Conservation (phyloP, 2,888 invertebrate species). For the Drosophila ezoana region DNA sequence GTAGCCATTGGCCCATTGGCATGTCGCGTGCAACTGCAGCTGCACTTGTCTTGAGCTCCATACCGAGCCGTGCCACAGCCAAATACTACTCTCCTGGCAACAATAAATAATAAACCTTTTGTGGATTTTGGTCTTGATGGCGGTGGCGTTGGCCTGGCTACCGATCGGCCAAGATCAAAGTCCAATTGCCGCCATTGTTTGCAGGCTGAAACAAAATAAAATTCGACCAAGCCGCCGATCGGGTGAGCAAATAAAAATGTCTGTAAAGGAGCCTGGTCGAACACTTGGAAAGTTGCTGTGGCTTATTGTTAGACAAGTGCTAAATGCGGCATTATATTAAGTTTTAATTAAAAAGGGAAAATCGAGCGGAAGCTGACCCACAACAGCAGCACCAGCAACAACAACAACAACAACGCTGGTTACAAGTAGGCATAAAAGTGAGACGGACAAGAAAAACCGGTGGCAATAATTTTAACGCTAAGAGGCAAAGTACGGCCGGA, state of each 20-base stretch:
- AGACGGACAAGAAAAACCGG: constrained; percentile 71
- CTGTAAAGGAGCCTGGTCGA: constrained; percentile 36
- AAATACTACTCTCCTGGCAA: constrained; percentile 60
- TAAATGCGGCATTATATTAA: constrained; percentile 67
- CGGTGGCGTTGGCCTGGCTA: constrained; percentile 73
- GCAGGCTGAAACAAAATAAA: constrained; percentile 27
- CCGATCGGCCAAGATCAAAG: constrained; percentile 75
- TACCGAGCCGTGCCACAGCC: constrained; percentile 6
- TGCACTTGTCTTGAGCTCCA: constrained; percentile 49
- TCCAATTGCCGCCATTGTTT: constrained; percentile 71
- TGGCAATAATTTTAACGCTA: constrained; percentile 72
- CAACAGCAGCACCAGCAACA: constrained; percentile 32
- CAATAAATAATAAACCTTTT: constrained; percentile 81
- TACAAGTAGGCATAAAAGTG: constrained; percentile 74
- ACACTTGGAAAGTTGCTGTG: constrained; percentile 64
- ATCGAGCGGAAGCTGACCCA: constrained; percentile 70
- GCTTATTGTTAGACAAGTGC: constrained; percentile 71
- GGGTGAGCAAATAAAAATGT: constrained; percentile 53
- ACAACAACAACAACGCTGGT: constrained; percentile 25
- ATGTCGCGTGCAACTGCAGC: constrained; percentile 70
- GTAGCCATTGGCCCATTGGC: constrained; percentile 55
- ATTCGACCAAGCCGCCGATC: constrained; percentile 13
- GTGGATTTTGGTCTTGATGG: constrained; percentile 74
- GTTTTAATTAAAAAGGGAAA: constrained; percentile 75
- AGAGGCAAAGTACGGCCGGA: constrained; percentile 49